phyloP scores from a whole-genome alignment of 2,888 invertebrate species.

The Allygus modestus region DNA sequence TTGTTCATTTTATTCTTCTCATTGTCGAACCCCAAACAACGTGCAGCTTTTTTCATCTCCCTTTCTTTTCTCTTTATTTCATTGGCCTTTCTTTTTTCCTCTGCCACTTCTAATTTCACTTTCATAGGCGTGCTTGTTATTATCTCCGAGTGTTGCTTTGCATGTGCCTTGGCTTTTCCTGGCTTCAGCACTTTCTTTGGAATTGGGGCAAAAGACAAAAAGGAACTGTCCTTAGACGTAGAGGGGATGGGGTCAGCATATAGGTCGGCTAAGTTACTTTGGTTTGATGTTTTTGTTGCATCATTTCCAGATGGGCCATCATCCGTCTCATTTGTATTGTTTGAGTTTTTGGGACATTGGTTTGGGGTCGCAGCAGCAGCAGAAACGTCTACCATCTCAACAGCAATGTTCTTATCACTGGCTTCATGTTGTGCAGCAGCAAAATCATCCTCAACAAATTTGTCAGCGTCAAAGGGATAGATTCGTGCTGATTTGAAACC shows the following conservation, averaged over 20 bases:
- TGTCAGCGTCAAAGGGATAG: conserved; percentile 32
- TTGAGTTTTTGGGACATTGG: neutral
- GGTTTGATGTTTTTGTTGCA: neutral
- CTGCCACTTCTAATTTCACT: neutral
- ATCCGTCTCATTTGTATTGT: neutral
- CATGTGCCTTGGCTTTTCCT: no score
- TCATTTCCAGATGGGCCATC: neutral
- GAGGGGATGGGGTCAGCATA: neutral
- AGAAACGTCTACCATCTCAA: conserved; percentile 10
- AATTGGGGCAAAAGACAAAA: neutral
- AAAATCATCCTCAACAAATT: conserved; percentile 52
- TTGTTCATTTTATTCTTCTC: conserved; percentile 7
- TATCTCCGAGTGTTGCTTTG: no score
- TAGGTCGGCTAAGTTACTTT: neutral
- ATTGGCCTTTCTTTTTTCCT: neutral
- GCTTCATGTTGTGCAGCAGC: conserved; percentile 25
- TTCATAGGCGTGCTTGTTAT: no score
- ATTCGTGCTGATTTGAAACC: conserved; percentile 39
- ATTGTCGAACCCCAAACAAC: neutral
- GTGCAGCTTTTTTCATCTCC: conserved; percentile 37
- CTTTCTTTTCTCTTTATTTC: conserved; percentile 13
- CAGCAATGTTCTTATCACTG: neutral
- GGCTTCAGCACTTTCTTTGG: neutral
- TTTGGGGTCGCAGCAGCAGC: neutral
- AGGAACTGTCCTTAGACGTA: conserved; percentile 25